These are phyloP conservation scores for Ondatra zibethicus DNA, from an alignment of 2,113 vertebrate species.

Conservation along the genomic window DNA sequence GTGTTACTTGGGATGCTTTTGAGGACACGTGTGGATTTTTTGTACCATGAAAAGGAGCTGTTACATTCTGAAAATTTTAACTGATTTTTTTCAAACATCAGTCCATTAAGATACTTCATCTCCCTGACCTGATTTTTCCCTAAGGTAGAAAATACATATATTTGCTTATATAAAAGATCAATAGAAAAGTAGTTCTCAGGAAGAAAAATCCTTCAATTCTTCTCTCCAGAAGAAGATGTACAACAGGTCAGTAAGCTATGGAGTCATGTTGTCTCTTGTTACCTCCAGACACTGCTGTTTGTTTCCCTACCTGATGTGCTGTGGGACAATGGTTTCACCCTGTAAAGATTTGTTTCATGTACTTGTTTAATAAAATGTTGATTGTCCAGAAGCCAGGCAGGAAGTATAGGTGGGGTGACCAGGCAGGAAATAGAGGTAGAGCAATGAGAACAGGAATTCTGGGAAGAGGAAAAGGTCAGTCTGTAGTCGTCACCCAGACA, in stretches of 20 bases:
- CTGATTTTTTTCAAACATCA: constrained; percentile 69
- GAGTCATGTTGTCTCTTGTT: constrained; percentile 59
- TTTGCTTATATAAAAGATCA: constrained; percentile 69
- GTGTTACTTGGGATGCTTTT: not conserved
- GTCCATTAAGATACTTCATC: constrained; percentile 61
- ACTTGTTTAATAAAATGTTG: too few relatives aligned
- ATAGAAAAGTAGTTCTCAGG: constrained; percentile 64
- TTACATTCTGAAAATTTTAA: constrained; percentile 31
- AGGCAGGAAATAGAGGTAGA: too few relatives aligned
- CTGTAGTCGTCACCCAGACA: too few relatives aligned
- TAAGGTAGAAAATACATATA: constrained; percentile 1
- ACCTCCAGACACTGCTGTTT: constrained; percentile 43
- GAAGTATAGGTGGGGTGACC: too few relatives aligned
- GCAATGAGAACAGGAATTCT: too few relatives aligned
- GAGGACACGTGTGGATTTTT: constrained; percentile 23
- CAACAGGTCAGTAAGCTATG: constrained; percentile 34
- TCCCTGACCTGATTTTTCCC: constrained; percentile 50
- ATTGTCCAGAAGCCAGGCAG: too few relatives aligned
- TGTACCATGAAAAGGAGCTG: constrained; percentile 45
- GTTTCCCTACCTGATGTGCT: not conserved
- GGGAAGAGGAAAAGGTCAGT: too few relatives aligned
- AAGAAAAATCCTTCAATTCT: constrained; percentile 69
- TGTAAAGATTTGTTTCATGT: too few relatives aligned
- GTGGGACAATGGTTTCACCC: too few relatives aligned
- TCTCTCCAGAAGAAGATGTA: not conserved